These are phyloP conservation scores for Dromaius novaehollandiae DNA, from an alignment of 2,113 vertebrate species.

Conservation along the genomic window DNA sequence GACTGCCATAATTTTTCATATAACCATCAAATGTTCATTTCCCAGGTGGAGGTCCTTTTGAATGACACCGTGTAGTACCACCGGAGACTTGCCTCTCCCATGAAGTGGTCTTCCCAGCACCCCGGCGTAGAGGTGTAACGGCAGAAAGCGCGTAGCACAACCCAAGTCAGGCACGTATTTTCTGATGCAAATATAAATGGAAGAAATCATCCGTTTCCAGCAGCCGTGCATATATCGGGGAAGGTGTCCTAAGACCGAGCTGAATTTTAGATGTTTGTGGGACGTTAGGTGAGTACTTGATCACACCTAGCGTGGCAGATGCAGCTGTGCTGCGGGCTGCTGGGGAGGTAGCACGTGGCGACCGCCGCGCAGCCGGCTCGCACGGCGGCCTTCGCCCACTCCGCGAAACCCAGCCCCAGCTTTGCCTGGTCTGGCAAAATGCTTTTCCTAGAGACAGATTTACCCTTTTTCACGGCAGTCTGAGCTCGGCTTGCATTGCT, in stretches of 20 bases:
- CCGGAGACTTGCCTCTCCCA: neutral
- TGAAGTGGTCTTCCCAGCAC: conserved; percentile 2
- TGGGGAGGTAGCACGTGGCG: no score
- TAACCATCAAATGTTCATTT: conserved; percentile 18
- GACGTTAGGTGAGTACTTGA: conserved; percentile 43
- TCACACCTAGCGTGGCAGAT: neutral
- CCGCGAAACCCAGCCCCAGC: neutral
- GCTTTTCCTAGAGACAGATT: neutral
- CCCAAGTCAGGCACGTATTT: conserved; percentile 44
- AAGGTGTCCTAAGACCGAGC: neutral
- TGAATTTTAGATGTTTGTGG: conserved; percentile 9
- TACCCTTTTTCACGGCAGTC: neutral
- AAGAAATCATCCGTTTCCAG: conserved; percentile 36
- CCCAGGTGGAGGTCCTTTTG: neutral
- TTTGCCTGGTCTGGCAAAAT: neutral
- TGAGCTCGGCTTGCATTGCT: neutral
- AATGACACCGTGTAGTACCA: neutral
- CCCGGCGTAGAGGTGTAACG: conserved; percentile 2
- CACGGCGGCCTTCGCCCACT: neutral
- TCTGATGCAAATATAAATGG: conserved; percentile 54
- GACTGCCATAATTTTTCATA: neutral
- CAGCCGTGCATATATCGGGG: neutral
- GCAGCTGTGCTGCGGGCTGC: neutral
- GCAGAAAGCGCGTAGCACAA: conserved; percentile 36
- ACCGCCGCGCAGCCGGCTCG: neutral